These are phyloP conservation scores for Monochamus saltuarius DNA, from an alignment of 1,140 invertebrate genomes.

Conservation along the genomic window DNA sequence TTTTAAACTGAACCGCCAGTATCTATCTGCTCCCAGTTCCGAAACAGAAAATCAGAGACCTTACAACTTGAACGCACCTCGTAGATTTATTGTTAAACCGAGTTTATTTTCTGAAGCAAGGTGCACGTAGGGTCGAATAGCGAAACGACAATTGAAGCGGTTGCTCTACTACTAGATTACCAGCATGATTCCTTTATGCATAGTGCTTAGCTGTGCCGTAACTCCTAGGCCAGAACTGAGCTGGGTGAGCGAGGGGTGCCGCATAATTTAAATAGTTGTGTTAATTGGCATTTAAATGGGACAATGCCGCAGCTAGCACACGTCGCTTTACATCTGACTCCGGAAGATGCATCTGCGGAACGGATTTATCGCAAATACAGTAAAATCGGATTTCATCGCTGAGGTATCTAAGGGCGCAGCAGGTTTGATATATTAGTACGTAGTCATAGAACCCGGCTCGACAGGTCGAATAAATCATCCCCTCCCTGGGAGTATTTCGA, in stretches of 20 bases:
- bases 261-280: slow-evolving; percentile 16
- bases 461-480: slow-evolving; percentile 39
- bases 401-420: slow-evolving; percentile 27
- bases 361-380: slow-evolving; percentile 7
- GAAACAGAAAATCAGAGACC: too few relatives aligned
- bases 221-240: too few relatives aligned
- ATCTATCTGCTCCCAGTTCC: too few relatives aligned
- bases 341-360: slow-evolving; percentile 4
- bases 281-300: slow-evolving; percentile 12
- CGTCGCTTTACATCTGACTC: slow-evolving; percentile 2
- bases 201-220: too few relatives aligned
- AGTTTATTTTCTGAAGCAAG: too few relatives aligned
- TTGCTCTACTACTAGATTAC: too few relatives aligned
- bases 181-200: too few relatives aligned
- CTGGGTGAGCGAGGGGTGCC: background rate
- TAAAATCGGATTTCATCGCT: slow-evolving; percentile 32
- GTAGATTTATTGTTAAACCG: too few relatives aligned
- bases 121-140: too few relatives aligned
- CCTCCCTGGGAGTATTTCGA: slow-evolving; percentile 39
- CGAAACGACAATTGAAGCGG: too few relatives aligned
- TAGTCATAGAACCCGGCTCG: slow-evolving; percentile 29
- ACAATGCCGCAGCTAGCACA: background rate
- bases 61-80: too few relatives aligned
- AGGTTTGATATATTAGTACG: slow-evolving; percentile 41
- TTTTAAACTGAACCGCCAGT: too few relatives aligned